Evolutionary conservation across 2,113 vertebrate species (phyloP), one percentile per base, ranked within the genome.

Genomic region (Nothoprocta pentlandii): DNA sequence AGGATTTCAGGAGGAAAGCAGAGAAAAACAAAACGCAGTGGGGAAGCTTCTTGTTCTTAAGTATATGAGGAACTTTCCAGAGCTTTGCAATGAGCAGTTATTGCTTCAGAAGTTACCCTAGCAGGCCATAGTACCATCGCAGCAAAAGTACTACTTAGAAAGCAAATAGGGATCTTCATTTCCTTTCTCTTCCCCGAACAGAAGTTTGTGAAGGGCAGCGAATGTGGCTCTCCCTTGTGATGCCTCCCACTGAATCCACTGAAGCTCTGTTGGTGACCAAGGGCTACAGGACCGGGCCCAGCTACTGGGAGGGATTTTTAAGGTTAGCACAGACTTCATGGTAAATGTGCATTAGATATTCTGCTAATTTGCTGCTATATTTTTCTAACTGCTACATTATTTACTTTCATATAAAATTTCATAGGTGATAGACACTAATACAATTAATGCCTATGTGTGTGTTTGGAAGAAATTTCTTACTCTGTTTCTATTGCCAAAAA

Each of bases 401-500:
- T 97, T 98, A 96, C 95, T 98, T 98, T 97, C 97, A 96, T 97
- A 95, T 96, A 96, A 96, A 97, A 91, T 96, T 95, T 95, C 95
- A 75, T 97, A 97, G 76, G 64, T 93, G 92, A 85, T 97, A 97
- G 96, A 96, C 97, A 95, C 94, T 97, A 98, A 97, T 96, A 97
- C 96, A 97, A 97, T 94, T 97, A 96, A 97, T 95, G 98, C 87
- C 81, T 98, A 77, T 92, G 89, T 96, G 92, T 97, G 95, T 98
- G 96, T 97, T 97, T 96, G 94, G 93, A 94, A 93, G 91, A 98
- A 96, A 87, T 97, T 85, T 98, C 92, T 95, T 97, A 97, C 88
- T 96, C 82, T 97, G 96, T 97, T 96, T 97, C 92, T 96, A 93
- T 98, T 97, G 97, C 98, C 98, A 98, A 98, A 98, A 98, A 98